Percentiles rank a stretch among this genome's conserved stretches.
phyloP scores from a whole-genome alignment of 1,140 invertebrate genomes.

The Colletes latitarsis region DNA sequence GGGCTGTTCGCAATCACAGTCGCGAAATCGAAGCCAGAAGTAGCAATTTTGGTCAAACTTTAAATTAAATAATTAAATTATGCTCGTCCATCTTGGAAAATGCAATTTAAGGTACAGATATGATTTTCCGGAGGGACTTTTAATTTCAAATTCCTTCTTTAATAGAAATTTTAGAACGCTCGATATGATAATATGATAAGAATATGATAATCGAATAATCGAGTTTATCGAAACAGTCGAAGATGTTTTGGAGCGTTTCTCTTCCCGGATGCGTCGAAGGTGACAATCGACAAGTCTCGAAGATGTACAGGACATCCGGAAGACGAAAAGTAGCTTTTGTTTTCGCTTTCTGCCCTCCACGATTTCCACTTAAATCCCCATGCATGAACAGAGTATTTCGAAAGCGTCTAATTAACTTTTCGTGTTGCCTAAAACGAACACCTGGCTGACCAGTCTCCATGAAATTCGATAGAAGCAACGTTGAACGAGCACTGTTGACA shows the following conservation, averaged over 20 bases:
- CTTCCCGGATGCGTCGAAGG: background rate
- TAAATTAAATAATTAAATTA: no score
- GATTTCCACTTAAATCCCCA: background rate
- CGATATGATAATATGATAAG: no score
- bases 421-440: constrained; percentile 20
- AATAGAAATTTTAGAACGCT: no score
- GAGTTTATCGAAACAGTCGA: background rate
- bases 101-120: no score
- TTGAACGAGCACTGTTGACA: constrained; percentile 4
- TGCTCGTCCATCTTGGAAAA: no score
- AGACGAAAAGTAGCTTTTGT: constrained; percentile 1
- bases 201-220: no score
- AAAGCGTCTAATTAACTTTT: constrained; percentile 46
- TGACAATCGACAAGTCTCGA: background rate
- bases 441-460: background rate
- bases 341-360: constrained; percentile 29
- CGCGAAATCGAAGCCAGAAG: background rate
- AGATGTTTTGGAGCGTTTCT: no score
- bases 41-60: no score
- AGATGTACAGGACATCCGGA: no score
- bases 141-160: no score
- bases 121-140: no score
- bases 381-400: constrained; percentile 8
- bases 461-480: background rate
- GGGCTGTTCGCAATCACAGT: background rate